These are phyloP conservation scores for Drosophila littoralis DNA, from an alignment of 1,140 invertebrate genomes.

Conservation along the genomic window DNA sequence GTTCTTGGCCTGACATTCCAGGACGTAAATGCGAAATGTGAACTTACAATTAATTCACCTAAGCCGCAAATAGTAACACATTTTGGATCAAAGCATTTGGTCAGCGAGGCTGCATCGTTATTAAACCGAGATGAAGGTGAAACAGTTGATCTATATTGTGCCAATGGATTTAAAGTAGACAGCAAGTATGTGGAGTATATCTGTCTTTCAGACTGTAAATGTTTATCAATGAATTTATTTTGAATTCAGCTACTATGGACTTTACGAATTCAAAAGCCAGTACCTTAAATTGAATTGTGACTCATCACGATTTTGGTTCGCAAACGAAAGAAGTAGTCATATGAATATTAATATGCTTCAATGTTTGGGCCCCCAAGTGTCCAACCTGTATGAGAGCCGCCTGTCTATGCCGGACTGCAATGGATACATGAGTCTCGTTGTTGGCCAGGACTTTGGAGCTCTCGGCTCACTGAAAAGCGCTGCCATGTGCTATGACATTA, in stretches of 20 bases:
- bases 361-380: neutral
- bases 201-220: neutral
- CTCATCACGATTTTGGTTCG: neutral
- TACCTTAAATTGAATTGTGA: neutral
- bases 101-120: neutral
- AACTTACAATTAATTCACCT: neutral
- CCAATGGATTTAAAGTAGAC: neutral
- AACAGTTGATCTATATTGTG: neutral
- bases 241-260: neutral
- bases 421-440: constrained; percentile 41
- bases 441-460: constrained; percentile 14
- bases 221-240: neutral
- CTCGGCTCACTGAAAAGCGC: constrained; percentile 20
- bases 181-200: neutral
- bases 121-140: neutral
- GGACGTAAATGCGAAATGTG: neutral
- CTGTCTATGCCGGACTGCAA: constrained; percentile 26
- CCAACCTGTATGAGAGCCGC: constrained; percentile 39
- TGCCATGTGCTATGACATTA: constrained; percentile 49
- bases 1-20: neutral
- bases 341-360: neutral
- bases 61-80: neutral
- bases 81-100: constrained; percentile 10
- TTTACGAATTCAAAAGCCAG: neutral
- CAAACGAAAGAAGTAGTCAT: neutral